Evolutionary conservation across 1,140 invertebrate species (phyloP), one percentile per base, ranked within the genome.

Genomic region (Sitobion miscanthi): DNA sequence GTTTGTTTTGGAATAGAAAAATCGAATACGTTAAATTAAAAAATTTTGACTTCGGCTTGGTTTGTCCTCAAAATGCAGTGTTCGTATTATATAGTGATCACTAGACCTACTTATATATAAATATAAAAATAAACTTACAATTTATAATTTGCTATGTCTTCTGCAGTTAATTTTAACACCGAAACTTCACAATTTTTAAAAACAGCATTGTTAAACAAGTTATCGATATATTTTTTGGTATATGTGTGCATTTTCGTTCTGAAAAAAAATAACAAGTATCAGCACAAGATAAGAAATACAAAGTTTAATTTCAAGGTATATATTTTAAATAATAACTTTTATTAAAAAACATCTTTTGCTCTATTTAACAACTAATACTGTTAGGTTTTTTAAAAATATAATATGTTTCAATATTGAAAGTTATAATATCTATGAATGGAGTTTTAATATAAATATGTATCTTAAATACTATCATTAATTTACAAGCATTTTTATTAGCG

Each of bases 111-210:
- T 87, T 1, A 86, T 86, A 86, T 9, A 49, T n/a, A 45, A 47
- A 87, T 42, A 87, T 47, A 25, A 30, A 47, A 47, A 14, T 1
- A 38, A 38, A 87, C 85, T 47, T 87, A 47, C 85, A 14, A 42
- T 45, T 45, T 85, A 45, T 11, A 42, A 25, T 45, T 25, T 25
- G 25, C 7, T 85, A 85, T 85, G 2, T 85, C 83, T 11, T 85
- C 83, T 0, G 38, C 8, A 5, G 83, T 4, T 4, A 85, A 14
- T 25, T 30, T 14, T 30, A 3, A 0, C 0, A 3, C 3, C 11
- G 7, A 4, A 85, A 85, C 42, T 45, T 9, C 3, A 11, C 6
- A 1, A 4, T 0, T 11, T 11, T 30, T 25, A 42, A 14, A 42
- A 85, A 85, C 11, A 30, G 23, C 42, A 3, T 85, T 85, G 21